Conservation (phyloP, 2,888 invertebrate species). For the Agrotis ipsilon region DNA sequence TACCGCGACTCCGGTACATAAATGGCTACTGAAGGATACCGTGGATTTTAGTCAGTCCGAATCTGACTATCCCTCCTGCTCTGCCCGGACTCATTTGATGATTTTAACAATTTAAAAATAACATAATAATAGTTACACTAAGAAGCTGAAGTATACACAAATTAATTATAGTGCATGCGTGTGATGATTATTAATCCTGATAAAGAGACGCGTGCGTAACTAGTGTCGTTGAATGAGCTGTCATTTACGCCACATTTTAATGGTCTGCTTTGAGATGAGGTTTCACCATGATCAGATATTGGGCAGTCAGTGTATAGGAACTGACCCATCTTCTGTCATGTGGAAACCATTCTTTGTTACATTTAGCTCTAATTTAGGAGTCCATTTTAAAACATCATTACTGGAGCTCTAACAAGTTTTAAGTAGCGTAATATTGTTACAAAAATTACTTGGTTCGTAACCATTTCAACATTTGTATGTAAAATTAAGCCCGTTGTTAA, state of each 20-base stretch:
- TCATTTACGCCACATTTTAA: no score
- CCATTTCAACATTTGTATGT: background rate
- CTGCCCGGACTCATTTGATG: no score
- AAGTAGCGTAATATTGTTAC: background rate
- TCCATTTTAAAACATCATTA: no score
- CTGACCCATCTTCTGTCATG: background rate
- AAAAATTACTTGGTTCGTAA: background rate
- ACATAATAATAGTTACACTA: conserved; percentile 5
- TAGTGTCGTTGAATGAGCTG: conserved; percentile 31
- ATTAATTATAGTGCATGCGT: conserved; percentile 51
- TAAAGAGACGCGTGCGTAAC: conserved; percentile 68
- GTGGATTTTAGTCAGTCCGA: no score
- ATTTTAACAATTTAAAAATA: no score
- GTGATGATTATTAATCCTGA: conserved; percentile 67
- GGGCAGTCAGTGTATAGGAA: no score
- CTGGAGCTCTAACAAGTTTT: no score
- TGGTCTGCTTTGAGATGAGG: no score
- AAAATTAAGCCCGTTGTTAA: background rate
- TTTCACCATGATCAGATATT: background rate
- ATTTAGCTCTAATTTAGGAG: background rate
- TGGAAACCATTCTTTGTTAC: background rate
- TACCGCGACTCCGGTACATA: no score
- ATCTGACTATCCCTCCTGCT: no score
- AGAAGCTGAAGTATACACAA: conserved; percentile 36
- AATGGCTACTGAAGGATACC: no score